phyloP scores from a whole-genome alignment of 2,113 vertebrate species.

The Merops nubicus region DNA sequence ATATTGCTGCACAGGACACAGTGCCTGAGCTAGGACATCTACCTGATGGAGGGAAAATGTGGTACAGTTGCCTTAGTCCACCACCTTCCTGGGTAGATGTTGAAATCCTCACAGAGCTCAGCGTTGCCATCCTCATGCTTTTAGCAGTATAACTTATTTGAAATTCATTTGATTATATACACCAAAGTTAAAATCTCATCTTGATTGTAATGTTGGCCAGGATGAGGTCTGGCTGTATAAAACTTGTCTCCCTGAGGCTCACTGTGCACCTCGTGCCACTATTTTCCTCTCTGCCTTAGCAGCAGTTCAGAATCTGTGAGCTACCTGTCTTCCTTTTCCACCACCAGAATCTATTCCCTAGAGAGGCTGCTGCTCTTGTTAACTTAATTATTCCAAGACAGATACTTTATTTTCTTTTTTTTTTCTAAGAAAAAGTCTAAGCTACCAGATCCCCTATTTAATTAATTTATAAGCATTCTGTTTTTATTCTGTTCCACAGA shows the following conservation, averaged over 20 bases:
- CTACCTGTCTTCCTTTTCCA: background rate
- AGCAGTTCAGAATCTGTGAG: background rate
- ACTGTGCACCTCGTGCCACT: background rate
- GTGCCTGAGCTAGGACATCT: background rate
- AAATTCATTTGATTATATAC: background rate
- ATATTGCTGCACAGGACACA: background rate
- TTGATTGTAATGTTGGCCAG: background rate
- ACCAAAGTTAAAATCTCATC: background rate
- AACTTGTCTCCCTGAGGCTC: background rate
- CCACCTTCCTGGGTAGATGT: background rate
- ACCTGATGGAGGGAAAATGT: background rate
- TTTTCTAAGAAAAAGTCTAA: background rate
- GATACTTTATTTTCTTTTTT: background rate
- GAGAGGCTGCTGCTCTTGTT: background rate
- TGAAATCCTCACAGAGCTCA: background rate
- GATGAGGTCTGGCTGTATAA: background rate
- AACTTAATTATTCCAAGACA: background rate
- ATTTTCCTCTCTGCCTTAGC: background rate
- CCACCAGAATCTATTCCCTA: background rate
- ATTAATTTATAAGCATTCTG: background rate
- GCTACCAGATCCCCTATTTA: background rate
- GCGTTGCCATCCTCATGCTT: accelerated
- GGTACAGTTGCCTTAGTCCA: background rate
- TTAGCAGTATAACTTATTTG: background rate
- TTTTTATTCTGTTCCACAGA: conserved; percentile 9